Evolutionary conservation across 2,113 vertebrate species (phyloP), one percentile per base, ranked within the genome.

Genomic region (Grantiella picta): DNA sequence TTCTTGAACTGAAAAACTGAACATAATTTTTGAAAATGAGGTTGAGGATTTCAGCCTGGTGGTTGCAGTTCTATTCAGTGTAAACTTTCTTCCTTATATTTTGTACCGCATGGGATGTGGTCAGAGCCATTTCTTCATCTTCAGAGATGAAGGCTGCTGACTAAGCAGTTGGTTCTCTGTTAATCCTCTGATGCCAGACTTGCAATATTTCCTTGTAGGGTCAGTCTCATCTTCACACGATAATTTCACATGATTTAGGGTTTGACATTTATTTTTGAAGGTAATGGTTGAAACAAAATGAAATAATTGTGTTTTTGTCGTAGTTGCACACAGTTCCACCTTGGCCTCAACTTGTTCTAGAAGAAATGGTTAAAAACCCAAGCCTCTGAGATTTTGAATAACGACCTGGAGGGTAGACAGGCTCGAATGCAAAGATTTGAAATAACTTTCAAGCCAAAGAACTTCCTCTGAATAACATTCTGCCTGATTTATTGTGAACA

Each of bases 401-500:
- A 52, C 36, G 8, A 47, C 68, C 23, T 61, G 29, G 25, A 87
- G 25, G 36, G 16, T 13, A 18, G 50, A 66, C 65, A 31, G 22
- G 17, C 49, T 76, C 49, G 35, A 35, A 54, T 23, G 18, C 3
- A 21, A 45, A 40, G 40, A n/a, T 7, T 13, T 71, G 70, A 76
- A 52, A 49, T 73, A 44, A 15, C 29, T 42, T 8, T 59, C 4
- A 38, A 29, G 10, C 52, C 66, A 69, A 57, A 52, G 72, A 86
- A 49, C 60, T 68, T 56, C 35, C 72, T 64, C 27, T 89, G 81
- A 77, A 19, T 33, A 36, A 16, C 22, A 33, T n/a, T 27, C n/a
- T 17, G 63, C 2, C 9, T 63, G 35, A 36, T 71, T 45, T 56
- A 23, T 68, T 52, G 29, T 3, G 18, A 60, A 13, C 0, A 0